Base-by-base conservation (phyloP, 2,888 invertebrate genomes). In the Pantelozetes paolii region DNA sequence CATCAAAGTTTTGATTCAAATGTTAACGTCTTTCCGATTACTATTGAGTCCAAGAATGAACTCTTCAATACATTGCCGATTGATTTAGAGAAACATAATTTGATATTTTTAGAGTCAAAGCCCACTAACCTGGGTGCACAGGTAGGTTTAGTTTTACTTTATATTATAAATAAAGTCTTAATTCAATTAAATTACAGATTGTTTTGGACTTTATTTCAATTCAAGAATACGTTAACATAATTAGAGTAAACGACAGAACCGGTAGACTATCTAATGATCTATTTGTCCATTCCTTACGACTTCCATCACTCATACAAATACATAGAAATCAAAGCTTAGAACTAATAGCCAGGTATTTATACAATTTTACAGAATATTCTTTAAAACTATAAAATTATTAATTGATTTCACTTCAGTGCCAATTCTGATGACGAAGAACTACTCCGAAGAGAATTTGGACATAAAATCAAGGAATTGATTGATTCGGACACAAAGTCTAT, bases 91-190 rank as follows among this genome's bases (percentile, higher is more conserved):
- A 73, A 73, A 54, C 20, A 23, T 18, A 67, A 67, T 70, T 15
- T 70, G 15, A 69, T 73, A 13, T 69, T 69, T 42, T 13, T 73
- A 15, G 73, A 69, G n/a, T 18, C 42, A n/a, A 23, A 26, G n/a
- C 73, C 73, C 5, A 50, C 73, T 20, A 9, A 48, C n/a, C 13
- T 67, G 6, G 57, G 45, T 6, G 73, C 30, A n/a, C 42, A 73
- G 73, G 73, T 73, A 73, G n/a, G n/a, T n/a, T n/a, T n/a, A n/a
- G n/a, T 45, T 28, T n/a, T 13, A 42, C 15, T 20, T 2, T 15
- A 62, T 26, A 28, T 67, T 70, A 23, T 18, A 62, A 28, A 57
- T 26, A 57, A n/a, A n/a, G 50, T 11, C 18, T 32, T 28, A 5
- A 28, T 36, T 62, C 2, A 26, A 18, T 50, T 50, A 50, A 18